Evolutionary conservation across 2,113 vertebrate genomes (phyloP), one percentile per base, ranked within the genome.

Genomic region (Ondatra zibethicus): DNA sequence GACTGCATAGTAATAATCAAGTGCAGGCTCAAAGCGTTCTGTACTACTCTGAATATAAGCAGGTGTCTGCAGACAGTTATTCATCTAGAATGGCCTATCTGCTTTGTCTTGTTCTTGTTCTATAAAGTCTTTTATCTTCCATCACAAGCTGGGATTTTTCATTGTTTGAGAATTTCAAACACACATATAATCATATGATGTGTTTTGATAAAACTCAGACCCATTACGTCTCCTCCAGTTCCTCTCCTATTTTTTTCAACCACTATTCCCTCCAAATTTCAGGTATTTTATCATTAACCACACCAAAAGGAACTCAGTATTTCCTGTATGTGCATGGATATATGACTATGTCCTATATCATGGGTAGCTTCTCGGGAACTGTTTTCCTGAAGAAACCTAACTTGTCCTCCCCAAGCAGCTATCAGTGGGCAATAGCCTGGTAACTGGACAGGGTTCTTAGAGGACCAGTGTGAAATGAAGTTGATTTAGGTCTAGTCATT

Each of bases 311-410:
- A 31, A 65, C 16, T 45, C 25, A 65, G 14, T 31, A 0, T 3
- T 65, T 10, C 1, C 27, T 19, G 27, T 65, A 31, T 85, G 27
- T 85, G 8, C 82, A 85, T 31, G 14, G 16, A 45, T 31, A 9
- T 65, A 65, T 17, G 8, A 45, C 8, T 31, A 45, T 31, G n/a
- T 63, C 5, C n/a, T 85, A 0, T 7, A 11, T 42, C 23, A 45
- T 45, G 58, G 14, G 27, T 85, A 31, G 5, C 21, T 82, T 42
- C 58, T 65, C 2, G 17, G 23, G 7, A 39, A 82, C 19, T 0
- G 25, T 1, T 61, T 58, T 1, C 14, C 21, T 29, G 1, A 16
- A 16, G 7, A 65, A 31, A 63, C 3, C 25, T 42, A 1, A 13
- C 10, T 82, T n/a, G 16, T 7, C 2, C 5, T 63, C 23, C 12